phyloP scores from a whole-genome alignment of 2,888 invertebrate species.

The Acleris emargana region DNA sequence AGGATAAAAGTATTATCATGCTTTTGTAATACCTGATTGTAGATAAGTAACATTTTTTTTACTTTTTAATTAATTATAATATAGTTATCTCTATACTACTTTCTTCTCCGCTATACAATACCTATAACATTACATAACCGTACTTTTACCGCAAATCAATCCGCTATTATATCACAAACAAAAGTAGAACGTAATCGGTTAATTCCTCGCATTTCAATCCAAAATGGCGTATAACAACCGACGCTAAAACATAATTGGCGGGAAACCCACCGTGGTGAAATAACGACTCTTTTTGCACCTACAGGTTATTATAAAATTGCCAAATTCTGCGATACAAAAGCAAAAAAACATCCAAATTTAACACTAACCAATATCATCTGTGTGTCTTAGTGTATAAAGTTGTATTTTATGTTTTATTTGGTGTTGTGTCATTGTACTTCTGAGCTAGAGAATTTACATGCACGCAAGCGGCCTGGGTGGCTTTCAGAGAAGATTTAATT shows the following conservation, averaged over 20 bases:
- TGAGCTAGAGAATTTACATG: not conserved
- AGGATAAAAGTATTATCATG: too few relatives aligned
- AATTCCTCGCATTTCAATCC: constrained; percentile 14
- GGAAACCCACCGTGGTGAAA: constrained; percentile 13
- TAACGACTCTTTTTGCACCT: constrained; percentile 28
- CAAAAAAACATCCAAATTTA: too few relatives aligned
- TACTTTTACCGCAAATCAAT: constrained; percentile 25
- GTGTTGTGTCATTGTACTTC: too few relatives aligned
- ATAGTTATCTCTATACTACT: too few relatives aligned
- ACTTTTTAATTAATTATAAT: too few relatives aligned
- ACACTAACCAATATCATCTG: too few relatives aligned
- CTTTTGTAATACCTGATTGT: too few relatives aligned
- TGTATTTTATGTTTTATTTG: too few relatives aligned
- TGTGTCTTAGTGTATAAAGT: too few relatives aligned
- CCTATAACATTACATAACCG: constrained; percentile 9
- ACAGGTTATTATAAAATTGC: constrained; percentile 17
- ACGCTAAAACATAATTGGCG: constrained; percentile 13
- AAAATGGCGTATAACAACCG: constrained; percentile 19
- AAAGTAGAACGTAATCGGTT: constrained; percentile 2
- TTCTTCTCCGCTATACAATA: too few relatives aligned
- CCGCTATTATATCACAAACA: constrained; percentile 19
- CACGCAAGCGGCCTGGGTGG: constrained; percentile 16
- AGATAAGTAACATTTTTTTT: too few relatives aligned
- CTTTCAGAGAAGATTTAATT: not conserved
- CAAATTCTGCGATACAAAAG: not conserved